Evolutionary conservation across 2,888 invertebrate genomes (phyloP), one percentile per base, ranked within the genome.

Genomic region (Trichogramma evanescens): DNA sequence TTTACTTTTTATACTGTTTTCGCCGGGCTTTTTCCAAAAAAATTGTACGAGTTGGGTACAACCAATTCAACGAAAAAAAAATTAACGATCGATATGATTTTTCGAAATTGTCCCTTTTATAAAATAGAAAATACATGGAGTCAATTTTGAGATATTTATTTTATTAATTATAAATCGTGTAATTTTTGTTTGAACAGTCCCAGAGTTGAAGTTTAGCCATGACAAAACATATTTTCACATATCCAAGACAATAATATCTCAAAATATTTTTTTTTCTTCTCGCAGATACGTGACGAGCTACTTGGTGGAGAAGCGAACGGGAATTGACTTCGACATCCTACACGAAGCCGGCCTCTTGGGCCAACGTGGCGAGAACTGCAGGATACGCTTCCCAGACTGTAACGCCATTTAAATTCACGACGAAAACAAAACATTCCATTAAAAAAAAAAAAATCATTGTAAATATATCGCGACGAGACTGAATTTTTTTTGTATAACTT

Each of bases 321-420:
- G 84, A 57, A 84, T 87, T 59, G 84, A 85, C 56, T 92, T 93
- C 80, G 89, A 92, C 66, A 82, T 86, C 53, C 84, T 89, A 70
- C 91, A 90, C 74, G 92, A 93, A 71, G 94, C 94, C 5, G 91
- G 92, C 38, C 84, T 93, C 73, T 83, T 89, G 67, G 94, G 94
- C 61, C 86, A 93, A 75, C 88, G 87, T 46, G 93, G 92, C 53
- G 87, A 91, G 69, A 90, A 93, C 76, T 95, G 95, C 75, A 87
- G 88, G 74, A 87, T 89, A 73, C 82, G 90, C 67, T 94, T 90
- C 80, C 82, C 90, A 71, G 87, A 91, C 78, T 95, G 94, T 79
- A 93, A 93, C 79, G 92, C 93, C 82, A 89, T 91, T 77, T 92
- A 87, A 84, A 13, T 13, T 13, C 13, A 13, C 13, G 13, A 13